Conservation (phyloP, 2,113 vertebrate genomes). For the Saccopteryx bilineata region DNA sequence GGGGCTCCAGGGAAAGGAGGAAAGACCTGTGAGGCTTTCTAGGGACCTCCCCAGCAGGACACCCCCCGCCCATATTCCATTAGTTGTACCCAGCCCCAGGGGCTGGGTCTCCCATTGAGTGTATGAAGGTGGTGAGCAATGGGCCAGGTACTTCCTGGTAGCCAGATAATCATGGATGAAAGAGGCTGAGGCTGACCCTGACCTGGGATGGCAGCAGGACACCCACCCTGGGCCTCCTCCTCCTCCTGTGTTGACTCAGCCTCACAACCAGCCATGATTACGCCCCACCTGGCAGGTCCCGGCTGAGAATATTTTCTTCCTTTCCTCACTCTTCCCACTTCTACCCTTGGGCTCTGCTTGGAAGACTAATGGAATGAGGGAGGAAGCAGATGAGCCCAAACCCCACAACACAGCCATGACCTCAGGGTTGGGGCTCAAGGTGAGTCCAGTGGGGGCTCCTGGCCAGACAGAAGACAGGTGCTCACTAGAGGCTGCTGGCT, state of each 20-base stretch:
- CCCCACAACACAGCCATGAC: background rate
- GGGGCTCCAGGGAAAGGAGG: background rate
- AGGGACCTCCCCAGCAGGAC: too few relatives aligned
- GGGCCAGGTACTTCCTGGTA: background rate
- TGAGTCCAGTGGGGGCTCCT: background rate
- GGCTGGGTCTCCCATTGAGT: background rate
- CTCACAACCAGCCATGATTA: background rate
- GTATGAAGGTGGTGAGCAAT: background rate
- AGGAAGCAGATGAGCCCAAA: background rate
- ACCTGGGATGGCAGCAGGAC: background rate
- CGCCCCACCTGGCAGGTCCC: accelerated
- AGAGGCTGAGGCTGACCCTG: background rate
- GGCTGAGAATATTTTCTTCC: background rate
- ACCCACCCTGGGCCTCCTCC: background rate
- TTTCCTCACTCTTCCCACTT: background rate
- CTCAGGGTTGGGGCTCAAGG: background rate
- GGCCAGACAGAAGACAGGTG: background rate
- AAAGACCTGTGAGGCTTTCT: background rate
- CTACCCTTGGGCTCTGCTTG: background rate
- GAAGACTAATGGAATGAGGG: background rate
- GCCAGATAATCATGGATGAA: background rate
- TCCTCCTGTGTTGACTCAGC: background rate
- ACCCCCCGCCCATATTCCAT: accelerated
- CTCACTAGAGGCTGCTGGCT: background rate
- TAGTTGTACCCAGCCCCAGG: background rate